Evolutionary conservation across 1,140 invertebrate species (phyloP), one percentile per base, ranked within the genome.

Genomic region (Triops longicaudatus): DNA sequence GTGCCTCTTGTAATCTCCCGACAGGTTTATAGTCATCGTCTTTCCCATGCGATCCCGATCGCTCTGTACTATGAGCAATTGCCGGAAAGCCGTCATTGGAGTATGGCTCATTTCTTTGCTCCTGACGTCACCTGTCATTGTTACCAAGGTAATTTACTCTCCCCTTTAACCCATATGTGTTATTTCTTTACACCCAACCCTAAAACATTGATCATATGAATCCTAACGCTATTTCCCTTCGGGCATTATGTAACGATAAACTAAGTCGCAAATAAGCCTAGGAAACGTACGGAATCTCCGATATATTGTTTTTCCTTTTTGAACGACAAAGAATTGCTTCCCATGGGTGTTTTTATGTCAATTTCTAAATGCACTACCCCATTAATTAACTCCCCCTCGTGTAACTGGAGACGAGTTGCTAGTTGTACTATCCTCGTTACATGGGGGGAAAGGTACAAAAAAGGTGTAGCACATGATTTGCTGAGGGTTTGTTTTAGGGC

Each of bases 11-110:
- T 79, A 73, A 37, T 78, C 76, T 77, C 63, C 80, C 79, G 80
- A 22, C 79, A 86, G 85, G 79, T 86, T 85, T 77, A 82, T 86
- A n/a, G 85, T 86, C n/a, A 86, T 86, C 26, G 84, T 86, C 41
- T 85, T 83, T 79, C 85, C 85, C 0, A 86, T 86, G 82, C 77
- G 81, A 37, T 86, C 85, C 14, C 81, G 85, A n/a, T 83, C 84
- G 1, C 79, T 85, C 42, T 86, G 85, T 78, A 86, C 85, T 0
- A 81, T 85, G 77, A 85, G 82, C 75, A 86, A 85, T 79, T 86
- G 85, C 80, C 79, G 84, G 9, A 80, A 81, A 77, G 83, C 83
- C 1, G 81, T 86, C 28, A n/a, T 83, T 17, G 73, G 83, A 14
- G 84, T 86, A 31, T 86, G 85, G 85, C 71, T 84, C 9, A 31